Base-by-base conservation (phyloP, 1,140 invertebrate genomes). In the Colletes gigas region DNA sequence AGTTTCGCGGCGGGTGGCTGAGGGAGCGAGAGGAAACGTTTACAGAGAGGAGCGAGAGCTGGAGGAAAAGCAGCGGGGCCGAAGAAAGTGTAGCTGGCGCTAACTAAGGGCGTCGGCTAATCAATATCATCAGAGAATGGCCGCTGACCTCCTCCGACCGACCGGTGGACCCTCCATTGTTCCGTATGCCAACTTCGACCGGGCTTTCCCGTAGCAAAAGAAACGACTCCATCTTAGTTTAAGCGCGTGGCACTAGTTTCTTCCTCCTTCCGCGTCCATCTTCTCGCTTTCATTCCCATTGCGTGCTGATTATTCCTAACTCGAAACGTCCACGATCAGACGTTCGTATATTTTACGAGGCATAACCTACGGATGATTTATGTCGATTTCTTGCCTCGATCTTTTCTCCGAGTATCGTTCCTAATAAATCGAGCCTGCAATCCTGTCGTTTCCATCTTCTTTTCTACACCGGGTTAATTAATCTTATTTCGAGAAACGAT, bases 21-120 rank as follows among this genome's bases (percentile, higher is more conserved):
- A 60, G 62, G 65, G 73, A 62, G 69, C 70, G 55, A 54, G 84
- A 71, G 62, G 84, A 83, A 84, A 78, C 75, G 82, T 57, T 78
- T 62, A 83, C 81, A 82, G 78, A 77, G 83, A 41, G 78, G 55
- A 60, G 44, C 70, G 50, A 62, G 50, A 73, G 76, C 50, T 83
- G 74, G 69, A 85, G 83, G 82, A 78, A 83, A 76, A 66, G 67
- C 69, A 72, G 66, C 70, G 67, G 55, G 78, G 86, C 81, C 80
- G 88, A 90, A 88, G 89, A 91, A 90, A 91, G 86, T 88, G 89
- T 89, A 87, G 88, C 78, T 81, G 89, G 92, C 88, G 92, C 89
- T 93, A 93, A 93, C 92, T 92, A 92, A 91, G 92, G 92, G 92
- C 92, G 92, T 93, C 91, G 91, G 90, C 92, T 92, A 93, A 93